Conservation (phyloP, 2,888 invertebrate genomes). For the Thera obeliscata region DNA sequence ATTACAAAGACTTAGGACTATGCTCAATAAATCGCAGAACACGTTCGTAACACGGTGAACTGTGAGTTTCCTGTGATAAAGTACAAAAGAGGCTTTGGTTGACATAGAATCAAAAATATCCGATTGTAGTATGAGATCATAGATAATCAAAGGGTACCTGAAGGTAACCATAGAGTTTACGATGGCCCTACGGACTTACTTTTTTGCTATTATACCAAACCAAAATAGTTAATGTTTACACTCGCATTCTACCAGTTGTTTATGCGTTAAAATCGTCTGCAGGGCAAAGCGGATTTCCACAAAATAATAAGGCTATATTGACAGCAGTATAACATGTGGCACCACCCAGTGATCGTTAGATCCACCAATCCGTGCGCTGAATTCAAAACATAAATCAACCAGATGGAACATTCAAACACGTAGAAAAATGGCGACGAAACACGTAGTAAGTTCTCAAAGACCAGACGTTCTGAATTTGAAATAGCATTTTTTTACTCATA, state of each 20-base stretch:
- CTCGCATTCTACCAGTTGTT: background rate
- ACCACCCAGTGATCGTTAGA: constrained; percentile 48
- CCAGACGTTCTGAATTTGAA: constrained; percentile 48
- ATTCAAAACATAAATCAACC: constrained; percentile 46
- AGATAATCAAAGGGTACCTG: too few relatives aligned
- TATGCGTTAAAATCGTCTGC: constrained; percentile 5
- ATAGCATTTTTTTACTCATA: constrained; percentile 22
- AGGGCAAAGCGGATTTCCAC: constrained; percentile 8
- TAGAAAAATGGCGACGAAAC: constrained; percentile 40
- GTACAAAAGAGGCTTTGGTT: too few relatives aligned
- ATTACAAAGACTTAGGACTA: too few relatives aligned
- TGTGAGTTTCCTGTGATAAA: too few relatives aligned
- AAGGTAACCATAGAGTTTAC: too few relatives aligned
- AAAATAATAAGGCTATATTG: constrained; percentile 40
- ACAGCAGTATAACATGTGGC: constrained; percentile 47
- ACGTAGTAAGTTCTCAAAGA: constrained; percentile 40
- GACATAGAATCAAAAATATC: too few relatives aligned
- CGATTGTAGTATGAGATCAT: too few relatives aligned
- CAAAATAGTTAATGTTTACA: background rate
- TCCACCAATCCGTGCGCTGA: constrained; percentile 45
- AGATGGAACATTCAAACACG: constrained; percentile 46
- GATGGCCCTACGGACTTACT: too few relatives aligned
- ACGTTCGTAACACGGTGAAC: too few relatives aligned
- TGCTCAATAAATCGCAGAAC: too few relatives aligned
- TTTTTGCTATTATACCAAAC: background rate